Evolutionary conservation across 1,140 invertebrate species (phyloP).

Genomic region (Aporrectodea caliginosa): DNA sequence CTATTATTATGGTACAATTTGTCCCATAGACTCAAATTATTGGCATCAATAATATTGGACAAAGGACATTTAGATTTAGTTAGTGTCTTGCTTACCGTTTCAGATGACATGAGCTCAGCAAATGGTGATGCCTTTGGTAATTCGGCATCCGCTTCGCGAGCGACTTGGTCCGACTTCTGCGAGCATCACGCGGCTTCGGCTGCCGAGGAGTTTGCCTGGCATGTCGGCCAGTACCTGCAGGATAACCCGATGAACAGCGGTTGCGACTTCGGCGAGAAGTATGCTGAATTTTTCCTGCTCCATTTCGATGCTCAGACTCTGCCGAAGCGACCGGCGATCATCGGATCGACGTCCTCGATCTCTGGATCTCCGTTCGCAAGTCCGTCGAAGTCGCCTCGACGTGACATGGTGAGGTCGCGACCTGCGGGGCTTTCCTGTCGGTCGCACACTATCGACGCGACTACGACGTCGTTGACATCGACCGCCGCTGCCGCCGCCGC

Average conservation of each 20-base stretch:
- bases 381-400: conserved; percentile 38
- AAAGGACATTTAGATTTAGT: no score
- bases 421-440: not conserved
- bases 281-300: conserved; percentile 72
- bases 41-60: no score
- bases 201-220: conserved; percentile 79
- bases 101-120: not conserved
- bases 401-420: not conserved
- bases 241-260: conserved; percentile 64
- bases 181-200: conserved; percentile 78
- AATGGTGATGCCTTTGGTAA: not conserved
- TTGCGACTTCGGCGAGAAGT: conserved; percentile 75
- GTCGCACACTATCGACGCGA: conserved; percentile 24
- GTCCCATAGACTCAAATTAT: no score
- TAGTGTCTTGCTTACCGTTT: no score
- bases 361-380: not conserved
- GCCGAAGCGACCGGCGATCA: not conserved
- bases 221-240: conserved; percentile 74
- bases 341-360: not conserved
- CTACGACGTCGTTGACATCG: conserved; percentile 45
- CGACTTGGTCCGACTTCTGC: conserved; percentile 68
- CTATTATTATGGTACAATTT: no score
- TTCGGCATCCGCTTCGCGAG: not conserved
- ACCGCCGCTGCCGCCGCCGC: conserved; percentile 48
- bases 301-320: conserved; percentile 45